phyloP scores from a whole-genome alignment of 2,113 vertebrate species.

The Puffinus mauretanicus region DNA sequence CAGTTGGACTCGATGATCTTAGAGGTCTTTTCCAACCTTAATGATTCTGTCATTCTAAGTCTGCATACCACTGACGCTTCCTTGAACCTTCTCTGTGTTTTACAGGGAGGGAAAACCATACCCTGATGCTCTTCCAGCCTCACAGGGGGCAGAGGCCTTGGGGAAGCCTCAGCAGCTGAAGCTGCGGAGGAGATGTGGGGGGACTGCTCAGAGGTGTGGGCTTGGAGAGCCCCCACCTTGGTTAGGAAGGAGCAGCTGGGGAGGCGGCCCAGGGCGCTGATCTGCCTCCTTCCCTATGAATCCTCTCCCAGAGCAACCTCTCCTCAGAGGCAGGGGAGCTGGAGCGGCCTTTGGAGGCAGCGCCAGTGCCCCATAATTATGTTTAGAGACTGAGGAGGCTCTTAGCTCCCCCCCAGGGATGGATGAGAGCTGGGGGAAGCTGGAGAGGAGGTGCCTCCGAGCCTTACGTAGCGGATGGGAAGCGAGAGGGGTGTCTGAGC shows the following conservation, averaged over 20 bases:
- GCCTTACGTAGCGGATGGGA: neutral
- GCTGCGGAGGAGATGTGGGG: neutral
- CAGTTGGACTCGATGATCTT: no score
- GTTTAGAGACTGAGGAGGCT: neutral
- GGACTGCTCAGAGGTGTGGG: neutral
- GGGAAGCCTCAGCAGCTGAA: neutral
- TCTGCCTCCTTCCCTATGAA: neutral
- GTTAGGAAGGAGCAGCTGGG: neutral
- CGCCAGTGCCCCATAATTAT: neutral
- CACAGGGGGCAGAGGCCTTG: neutral
- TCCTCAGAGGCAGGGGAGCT: neutral
- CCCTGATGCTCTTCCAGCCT: neutral
- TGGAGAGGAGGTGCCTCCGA: neutral
- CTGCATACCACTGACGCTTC: neutral
- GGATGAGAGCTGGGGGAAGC: neutral
- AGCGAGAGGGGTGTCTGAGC: neutral
- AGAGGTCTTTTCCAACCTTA: no score
- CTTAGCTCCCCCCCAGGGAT: neutral
- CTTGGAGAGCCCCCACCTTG: neutral
- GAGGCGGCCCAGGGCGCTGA: neutral
- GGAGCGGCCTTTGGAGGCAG: neutral
- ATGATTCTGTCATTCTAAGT: no score
- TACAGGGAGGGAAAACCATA: fast-evolving
- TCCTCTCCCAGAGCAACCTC: neutral
- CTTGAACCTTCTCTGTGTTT: neutral